These are phyloP conservation scores for Galago senegalensis DNA, from an alignment of 2,797 vertebrate genomes.

Conservation along the genomic window DNA sequence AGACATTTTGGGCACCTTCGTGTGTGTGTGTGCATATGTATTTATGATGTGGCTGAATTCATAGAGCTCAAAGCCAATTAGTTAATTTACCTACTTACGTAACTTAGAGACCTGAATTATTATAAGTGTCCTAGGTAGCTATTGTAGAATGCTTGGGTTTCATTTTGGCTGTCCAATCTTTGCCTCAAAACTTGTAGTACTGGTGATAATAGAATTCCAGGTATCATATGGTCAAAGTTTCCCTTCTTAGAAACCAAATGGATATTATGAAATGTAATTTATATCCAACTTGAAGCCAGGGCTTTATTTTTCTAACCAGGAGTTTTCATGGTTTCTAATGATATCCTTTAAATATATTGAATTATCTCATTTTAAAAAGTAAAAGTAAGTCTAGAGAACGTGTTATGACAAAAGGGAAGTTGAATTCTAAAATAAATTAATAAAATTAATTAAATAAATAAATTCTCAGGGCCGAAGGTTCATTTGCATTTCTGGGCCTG, in stretches of 20 bases:
- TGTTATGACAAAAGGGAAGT: constrained; percentile 21
- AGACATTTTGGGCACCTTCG: too few relatives aligned
- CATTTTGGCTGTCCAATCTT: not conserved
- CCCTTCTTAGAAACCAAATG: not conserved
- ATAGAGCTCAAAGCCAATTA: not conserved
- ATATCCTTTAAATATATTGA: constrained; percentile 36
- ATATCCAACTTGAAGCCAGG: not conserved
- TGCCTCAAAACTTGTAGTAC: not conserved
- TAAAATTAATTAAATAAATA: not conserved
- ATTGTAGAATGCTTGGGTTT: not conserved
- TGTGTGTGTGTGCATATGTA: not conserved
- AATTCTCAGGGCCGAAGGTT: not conserved
- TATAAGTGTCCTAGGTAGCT: not conserved
- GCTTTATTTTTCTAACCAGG: constrained; percentile 62
- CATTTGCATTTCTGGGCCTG: constrained; percentile 54
- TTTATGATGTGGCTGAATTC: constrained; percentile 18
- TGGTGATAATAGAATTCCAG: not conserved
- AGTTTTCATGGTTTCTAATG: constrained; percentile 40
- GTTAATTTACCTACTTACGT: not conserved
- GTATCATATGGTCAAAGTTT: not conserved
- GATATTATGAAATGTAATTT: not conserved
- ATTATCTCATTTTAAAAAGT: not conserved
- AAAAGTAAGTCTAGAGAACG: constrained; percentile 46
- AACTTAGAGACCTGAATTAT: not conserved
- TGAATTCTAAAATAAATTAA: constrained; percentile 35